Conservation (phyloP, 2,888 invertebrate species). For the Melangyna quadrimaculata region DNA sequence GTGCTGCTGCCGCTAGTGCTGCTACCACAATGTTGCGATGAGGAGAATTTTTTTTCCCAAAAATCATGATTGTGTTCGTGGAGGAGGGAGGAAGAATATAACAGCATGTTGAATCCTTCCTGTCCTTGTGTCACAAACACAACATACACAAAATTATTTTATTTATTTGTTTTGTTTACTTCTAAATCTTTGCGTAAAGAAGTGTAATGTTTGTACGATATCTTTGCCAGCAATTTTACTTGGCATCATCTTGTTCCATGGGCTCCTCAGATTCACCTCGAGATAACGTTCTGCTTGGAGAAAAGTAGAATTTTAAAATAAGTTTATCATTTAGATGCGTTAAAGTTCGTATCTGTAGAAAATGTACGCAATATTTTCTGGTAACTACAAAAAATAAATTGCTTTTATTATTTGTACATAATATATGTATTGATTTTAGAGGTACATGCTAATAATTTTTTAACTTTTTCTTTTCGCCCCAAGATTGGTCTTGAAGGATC, state of each 20-base stretch:
- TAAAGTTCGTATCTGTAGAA: neutral
- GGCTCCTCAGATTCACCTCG: slow-evolving; percentile 89
- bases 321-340: neutral
- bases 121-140: slow-evolving; percentile 19
- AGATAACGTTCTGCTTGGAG: slow-evolving; percentile 83
- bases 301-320: neutral
- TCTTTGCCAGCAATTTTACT: slow-evolving; percentile 82
- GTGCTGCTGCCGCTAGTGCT: slow-evolving; percentile 14
- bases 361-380: neutral
- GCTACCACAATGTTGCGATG: slow-evolving; percentile 2
- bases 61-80: slow-evolving; percentile 33
- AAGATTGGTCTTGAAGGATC: no score
- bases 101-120: neutral
- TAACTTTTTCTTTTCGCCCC: no score
- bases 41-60: slow-evolving; percentile 32
- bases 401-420: no score
- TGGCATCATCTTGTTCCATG: slow-evolving; percentile 92
- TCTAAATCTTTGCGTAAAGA: slow-evolving; percentile 15
- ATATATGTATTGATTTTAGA: no score
- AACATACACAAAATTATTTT: slow-evolving; percentile 24
- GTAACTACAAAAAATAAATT: no score
- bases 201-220: slow-evolving; percentile 27
- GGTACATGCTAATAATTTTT: no score
- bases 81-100: neutral
- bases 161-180: slow-evolving; percentile 7